Base-by-base conservation (phyloP, 2,888 invertebrate species). In the Patella pellucida region DNA sequence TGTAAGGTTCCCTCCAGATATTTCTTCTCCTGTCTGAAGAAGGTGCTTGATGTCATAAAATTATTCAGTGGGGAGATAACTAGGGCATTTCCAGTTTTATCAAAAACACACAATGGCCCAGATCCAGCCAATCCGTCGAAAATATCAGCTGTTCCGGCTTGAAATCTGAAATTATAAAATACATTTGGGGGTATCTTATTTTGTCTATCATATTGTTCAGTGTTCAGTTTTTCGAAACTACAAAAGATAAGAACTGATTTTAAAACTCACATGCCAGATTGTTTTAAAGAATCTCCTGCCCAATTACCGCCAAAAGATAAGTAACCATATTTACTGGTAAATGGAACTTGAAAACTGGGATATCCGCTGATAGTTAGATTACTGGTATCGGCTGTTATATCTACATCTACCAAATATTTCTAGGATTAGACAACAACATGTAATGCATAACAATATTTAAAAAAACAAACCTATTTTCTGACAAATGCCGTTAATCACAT, bases 41-140 rank as follows among this genome's bases (percentile, higher is more conserved):
- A 62, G 11, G 62, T 23, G 62, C 19, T 23, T 23, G 62, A 23
- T 12, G 62, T 62, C 62, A 62, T 62, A 19, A 62, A 62, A 23
- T 62, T 62, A 19, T 62, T 62, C 23, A 62, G 23, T 23, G 62
- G 62, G 1, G 62, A 62, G 3, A 62, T 12, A 62, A 62, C 62
- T 62, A 62, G 3, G 23, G 62, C 62, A 62, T 62, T 62, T 62
- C 62, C 62, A 23, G 62, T 23, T 23, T 62, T 23, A 62, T 62
- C 62, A 62, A 62, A 62, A 62, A 23, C 19, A 23, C 19, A 62
- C 23, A 62, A 12, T 3, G 62, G 62, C 3, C 62, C 62, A 62
- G 62, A 23, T 62, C 62, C 62, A 12, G 62, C 11, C 1, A 62
- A 23, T 5, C 62, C 62, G 14, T 62, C 62, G 23, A 62, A 62